phyloP scores from a whole-genome alignment of 2,113 vertebrate genomes.

The Rafetus swinhoei region DNA sequence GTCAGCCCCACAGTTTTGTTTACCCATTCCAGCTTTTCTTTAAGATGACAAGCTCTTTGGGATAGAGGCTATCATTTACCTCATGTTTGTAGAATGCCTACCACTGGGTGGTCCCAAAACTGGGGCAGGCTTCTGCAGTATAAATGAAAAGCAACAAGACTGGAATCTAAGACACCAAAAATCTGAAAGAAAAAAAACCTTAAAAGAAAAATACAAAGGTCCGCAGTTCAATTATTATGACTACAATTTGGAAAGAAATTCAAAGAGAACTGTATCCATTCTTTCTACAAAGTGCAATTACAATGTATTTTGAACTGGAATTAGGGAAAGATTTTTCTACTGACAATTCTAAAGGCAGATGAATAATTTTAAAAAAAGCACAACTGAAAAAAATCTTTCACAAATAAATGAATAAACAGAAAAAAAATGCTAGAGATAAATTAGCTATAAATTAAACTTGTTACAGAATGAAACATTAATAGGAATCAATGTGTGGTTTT shows the following conservation, averaged over 20 bases:
- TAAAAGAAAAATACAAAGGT: background rate
- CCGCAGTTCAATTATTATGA: background rate
- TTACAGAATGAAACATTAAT: constrained; percentile 31
- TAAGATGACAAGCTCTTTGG: rapidly evolving
- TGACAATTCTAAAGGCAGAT: background rate
- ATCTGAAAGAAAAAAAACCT: background rate
- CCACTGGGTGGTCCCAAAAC: rapidly evolving
- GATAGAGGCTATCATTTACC: background rate
- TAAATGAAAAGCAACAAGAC: background rate
- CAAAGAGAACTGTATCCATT: background rate
- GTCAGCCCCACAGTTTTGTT: too few species aligned
- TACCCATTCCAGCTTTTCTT: background rate
- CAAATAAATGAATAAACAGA: background rate
- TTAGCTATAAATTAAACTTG: constrained; percentile 27
- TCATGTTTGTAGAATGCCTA: background rate
- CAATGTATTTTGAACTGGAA: background rate
- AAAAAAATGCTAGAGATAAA: background rate
- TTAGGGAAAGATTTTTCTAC: background rate
- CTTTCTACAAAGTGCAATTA: background rate
- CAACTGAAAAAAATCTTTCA: background rate
- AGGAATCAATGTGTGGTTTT: constrained; percentile 57
- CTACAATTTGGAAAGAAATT: background rate
- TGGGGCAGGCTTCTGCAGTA: background rate
- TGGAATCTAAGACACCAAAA: background rate
- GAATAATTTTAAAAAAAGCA: background rate